Conservation (phyloP, 2,888 invertebrate genomes). For the Tenthredo scrophulariae region DNA sequence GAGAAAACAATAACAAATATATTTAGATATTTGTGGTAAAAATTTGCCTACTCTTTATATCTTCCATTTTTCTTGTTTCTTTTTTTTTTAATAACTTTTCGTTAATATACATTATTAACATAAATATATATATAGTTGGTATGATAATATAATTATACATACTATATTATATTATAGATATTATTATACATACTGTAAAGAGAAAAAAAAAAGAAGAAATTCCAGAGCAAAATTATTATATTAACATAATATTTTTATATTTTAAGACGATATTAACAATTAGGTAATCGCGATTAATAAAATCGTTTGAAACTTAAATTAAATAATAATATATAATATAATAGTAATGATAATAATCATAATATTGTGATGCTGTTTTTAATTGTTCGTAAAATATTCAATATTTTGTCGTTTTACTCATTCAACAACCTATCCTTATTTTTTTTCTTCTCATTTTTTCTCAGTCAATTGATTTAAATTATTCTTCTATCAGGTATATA, state of each 20-base stretch:
- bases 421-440: constrained; percentile 1
- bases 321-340: not conserved
- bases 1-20: constrained; percentile 25
- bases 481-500: not conserved
- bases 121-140: not conserved
- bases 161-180: constrained; percentile 2
- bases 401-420: constrained; percentile 24
- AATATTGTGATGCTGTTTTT: constrained; percentile 35
- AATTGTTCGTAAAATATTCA: not conserved
- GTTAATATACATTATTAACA: constrained; percentile 6
- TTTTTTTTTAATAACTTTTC: not conserved
- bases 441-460: constrained; percentile 45
- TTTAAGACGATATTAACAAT: not conserved
- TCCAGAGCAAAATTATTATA: constrained; percentile 11
- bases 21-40: not conserved
- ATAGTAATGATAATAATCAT: not conserved
- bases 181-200: not conserved
- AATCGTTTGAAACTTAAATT: not conserved
- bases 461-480: constrained; percentile 52
- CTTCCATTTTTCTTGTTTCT: not conserved
- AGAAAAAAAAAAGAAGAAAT: not conserved
- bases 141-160: constrained; percentile 12
- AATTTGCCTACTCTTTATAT: not conserved
- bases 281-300: not conserved
- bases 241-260: not conserved